phyloP scores from a whole-genome alignment of 2,797 vertebrate genomes.

The Clamator glandarius region DNA sequence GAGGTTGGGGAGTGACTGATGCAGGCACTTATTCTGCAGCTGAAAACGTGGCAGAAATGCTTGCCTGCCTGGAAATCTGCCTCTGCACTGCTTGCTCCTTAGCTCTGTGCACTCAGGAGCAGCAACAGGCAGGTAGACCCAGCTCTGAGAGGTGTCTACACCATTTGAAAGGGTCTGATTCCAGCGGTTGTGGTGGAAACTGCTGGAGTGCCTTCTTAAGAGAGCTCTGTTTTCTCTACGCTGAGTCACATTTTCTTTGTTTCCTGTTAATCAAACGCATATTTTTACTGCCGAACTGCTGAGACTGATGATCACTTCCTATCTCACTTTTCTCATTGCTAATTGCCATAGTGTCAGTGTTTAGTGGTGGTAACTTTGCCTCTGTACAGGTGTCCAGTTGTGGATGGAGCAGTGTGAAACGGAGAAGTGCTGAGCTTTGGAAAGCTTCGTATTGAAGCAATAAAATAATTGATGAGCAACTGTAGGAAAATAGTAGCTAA shows the following conservation, averaged over 20 bases:
- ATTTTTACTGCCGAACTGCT: neutral
- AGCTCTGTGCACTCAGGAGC: conserved; percentile 66
- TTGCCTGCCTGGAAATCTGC: neutral
- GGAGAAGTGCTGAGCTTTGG: neutral
- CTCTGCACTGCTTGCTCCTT: conserved; percentile 51
- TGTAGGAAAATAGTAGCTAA: neutral
- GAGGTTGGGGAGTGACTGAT: neutral
- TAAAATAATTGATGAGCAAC: neutral
- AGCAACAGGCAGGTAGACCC: neutral
- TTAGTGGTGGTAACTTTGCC: neutral
- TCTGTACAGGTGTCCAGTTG: neutral
- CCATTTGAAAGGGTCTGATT: neutral
- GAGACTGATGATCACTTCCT: neutral
- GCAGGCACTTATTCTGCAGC: neutral
- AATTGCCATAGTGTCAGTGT: neutral
- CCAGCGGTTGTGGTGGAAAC: neutral
- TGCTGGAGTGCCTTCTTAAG: neutral
- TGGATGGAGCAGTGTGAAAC: neutral
- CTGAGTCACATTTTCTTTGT: conserved; percentile 63
- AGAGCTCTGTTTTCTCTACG: neutral
- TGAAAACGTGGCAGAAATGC: neutral
- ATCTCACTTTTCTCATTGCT: neutral
- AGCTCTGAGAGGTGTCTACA: neutral
- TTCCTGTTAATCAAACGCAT: conserved; percentile 24
- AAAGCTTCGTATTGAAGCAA: neutral